These are phyloP conservation scores for Drosophila mercatorum DNA, from an alignment of 2,888 invertebrate genomes.

Conservation along the genomic window DNA sequence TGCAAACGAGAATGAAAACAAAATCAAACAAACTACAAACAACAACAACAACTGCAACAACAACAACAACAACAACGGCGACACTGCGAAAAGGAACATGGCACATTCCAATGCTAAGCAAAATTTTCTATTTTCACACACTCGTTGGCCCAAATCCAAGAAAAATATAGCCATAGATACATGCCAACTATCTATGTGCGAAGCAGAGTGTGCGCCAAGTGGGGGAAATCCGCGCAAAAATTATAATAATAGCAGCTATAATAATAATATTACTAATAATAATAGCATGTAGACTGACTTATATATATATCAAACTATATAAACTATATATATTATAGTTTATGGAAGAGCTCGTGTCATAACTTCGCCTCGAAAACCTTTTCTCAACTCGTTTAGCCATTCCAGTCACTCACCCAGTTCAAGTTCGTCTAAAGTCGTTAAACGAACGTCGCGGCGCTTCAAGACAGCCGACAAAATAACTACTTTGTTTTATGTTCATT, in stretches of 20 bases:
- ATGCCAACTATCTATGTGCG: slow-evolving; percentile 50
- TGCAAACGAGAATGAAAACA: slow-evolving; percentile 55
- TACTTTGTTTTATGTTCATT: slow-evolving; percentile 42
- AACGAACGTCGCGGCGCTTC: slow-evolving; percentile 24
- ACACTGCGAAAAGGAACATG: slow-evolving; percentile 63
- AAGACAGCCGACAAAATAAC: slow-evolving; percentile 18
- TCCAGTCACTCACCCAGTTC: slow-evolving; percentile 33
- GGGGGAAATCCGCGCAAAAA: slow-evolving; percentile 62
- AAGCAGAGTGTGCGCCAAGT: slow-evolving; percentile 31
- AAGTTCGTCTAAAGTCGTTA: slow-evolving; percentile 49
- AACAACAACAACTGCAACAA: slow-evolving; percentile 5
- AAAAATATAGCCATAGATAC: slow-evolving; percentile 63
- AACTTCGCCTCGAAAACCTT: slow-evolving; percentile 10
- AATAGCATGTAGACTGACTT: slow-evolving; percentile 27
- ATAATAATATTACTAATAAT: slow-evolving; percentile 42
- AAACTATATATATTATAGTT: neutral
- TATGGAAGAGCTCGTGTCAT: neutral
- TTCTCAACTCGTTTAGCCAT: slow-evolving; percentile 25
- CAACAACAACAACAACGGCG: slow-evolving; percentile 38
- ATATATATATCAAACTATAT: neutral
- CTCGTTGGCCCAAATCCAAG: slow-evolving; percentile 79
- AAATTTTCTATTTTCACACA: slow-evolving; percentile 81
- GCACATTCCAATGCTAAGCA: slow-evolving; percentile 74
- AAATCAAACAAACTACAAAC: slow-evolving; percentile 34
- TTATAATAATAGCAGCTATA: slow-evolving; percentile 38